Evolutionary conservation across 2,113 vertebrate genomes (phyloP).

Genomic region (Dermatemys mawii): DNA sequence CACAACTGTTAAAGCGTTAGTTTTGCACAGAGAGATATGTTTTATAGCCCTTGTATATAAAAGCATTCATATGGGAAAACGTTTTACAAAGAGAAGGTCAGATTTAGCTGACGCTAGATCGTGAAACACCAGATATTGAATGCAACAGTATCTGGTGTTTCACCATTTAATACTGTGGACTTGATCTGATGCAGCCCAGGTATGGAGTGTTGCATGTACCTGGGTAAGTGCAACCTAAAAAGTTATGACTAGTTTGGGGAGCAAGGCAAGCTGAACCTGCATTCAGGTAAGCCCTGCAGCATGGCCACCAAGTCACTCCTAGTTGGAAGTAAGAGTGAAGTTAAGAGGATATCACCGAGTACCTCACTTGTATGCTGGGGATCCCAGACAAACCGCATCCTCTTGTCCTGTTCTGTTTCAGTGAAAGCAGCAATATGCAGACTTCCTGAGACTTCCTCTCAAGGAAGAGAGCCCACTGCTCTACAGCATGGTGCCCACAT

Average conservation of each 20-base stretch:
- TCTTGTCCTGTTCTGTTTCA: neutral
- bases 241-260: neutral
- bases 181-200: neutral
- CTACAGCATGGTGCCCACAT: neutral
- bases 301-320: neutral
- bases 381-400: fast-evolving
- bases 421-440: neutral
- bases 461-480: fast-evolving
- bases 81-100: neutral
- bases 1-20: neutral
- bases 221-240: neutral
- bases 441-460: neutral
- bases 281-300: neutral
- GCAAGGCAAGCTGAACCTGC: neutral
- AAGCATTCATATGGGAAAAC: neutral
- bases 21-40: neutral
- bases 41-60: neutral
- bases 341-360: neutral
- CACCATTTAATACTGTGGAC: neutral
- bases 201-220: neutral
- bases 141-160: neutral
- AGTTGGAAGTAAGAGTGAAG: neutral
- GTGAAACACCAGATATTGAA: neutral
- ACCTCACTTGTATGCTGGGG: neutral
- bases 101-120: neutral